Evolutionary conservation across 2,888 invertebrate species (phyloP).

Genomic region (Lottia scabra): DNA sequence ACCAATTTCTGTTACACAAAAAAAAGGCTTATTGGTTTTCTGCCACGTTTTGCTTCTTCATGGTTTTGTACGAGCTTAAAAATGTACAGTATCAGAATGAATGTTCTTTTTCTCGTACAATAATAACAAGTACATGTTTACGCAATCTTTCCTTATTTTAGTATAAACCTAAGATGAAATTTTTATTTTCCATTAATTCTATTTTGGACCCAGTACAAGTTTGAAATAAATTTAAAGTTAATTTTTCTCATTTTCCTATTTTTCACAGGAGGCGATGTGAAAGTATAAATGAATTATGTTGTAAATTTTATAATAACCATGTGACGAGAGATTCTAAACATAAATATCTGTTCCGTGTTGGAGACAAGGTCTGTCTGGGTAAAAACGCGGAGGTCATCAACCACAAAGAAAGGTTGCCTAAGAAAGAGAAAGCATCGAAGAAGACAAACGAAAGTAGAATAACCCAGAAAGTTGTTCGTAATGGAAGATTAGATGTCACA

Average conservation of each 20-base stretch:
- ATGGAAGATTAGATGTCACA: not conserved
- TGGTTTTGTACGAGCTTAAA: too few relatives aligned
- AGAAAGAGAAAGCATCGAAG: not conserved
- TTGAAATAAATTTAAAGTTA: not conserved
- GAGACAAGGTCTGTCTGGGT: constrained; percentile 60
- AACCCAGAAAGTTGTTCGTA: not conserved
- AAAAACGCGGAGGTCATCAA: constrained; percentile 50
- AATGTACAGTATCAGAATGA: too few relatives aligned
- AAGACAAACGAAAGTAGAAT: not conserved
- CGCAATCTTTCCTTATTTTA: too few relatives aligned
- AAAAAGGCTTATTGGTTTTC: too few relatives aligned
- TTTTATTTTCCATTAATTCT: too few relatives aligned
- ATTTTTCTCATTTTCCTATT: too few relatives aligned
- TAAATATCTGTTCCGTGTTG: constrained; percentile 39
- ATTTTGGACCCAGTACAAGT: too few relatives aligned
- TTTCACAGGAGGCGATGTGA: constrained; percentile 51
- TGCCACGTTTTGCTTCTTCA: too few relatives aligned
- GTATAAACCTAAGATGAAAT: too few relatives aligned
- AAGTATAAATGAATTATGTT: constrained; percentile 59
- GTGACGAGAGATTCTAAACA: constrained; percentile 28
- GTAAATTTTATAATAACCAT: constrained; percentile 53
- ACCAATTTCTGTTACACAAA: too few relatives aligned
- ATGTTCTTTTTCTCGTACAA: too few relatives aligned
- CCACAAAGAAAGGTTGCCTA: not conserved
- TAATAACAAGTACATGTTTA: too few relatives aligned